These are phyloP conservation scores for Mycalesis mineus DNA, from an alignment of 2,888 invertebrate genomes.

Conservation along the genomic window DNA sequence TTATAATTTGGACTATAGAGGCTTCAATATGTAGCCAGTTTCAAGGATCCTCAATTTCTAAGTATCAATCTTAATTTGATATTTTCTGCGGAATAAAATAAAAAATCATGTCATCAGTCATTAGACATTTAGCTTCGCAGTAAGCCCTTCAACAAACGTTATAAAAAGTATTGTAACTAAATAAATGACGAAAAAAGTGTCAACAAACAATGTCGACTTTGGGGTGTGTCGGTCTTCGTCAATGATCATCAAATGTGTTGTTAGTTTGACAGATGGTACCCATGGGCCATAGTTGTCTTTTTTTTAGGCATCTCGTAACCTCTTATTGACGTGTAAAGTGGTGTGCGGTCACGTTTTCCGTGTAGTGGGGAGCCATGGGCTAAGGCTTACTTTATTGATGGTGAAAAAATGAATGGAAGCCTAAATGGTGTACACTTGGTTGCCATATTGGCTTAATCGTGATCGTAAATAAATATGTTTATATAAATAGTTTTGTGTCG, in stretches of 20 bases:
- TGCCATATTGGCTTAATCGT: background rate
- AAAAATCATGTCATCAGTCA: no score
- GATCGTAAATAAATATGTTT: background rate
- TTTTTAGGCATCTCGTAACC: background rate
- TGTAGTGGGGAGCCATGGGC: no score
- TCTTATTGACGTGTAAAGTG: background rate
- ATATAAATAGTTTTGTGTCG: background rate
- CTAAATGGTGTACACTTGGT: background rate
- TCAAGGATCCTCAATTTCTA: no score
- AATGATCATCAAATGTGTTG: slow-evolving; percentile 2
- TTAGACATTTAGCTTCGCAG: no score
- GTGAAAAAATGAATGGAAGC: background rate
- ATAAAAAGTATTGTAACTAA: no score
- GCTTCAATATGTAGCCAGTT: no score
- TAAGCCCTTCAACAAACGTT: no score
- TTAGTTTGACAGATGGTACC: slow-evolving; percentile 8
- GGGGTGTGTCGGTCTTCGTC: background rate
- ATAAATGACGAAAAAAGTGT: no score
- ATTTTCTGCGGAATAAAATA: no score
- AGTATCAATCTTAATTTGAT: no score
- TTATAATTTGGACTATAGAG: no score
- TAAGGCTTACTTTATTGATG: background rate
- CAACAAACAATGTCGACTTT: background rate
- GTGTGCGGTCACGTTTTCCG: background rate
- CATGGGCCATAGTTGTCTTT: background rate